Evolutionary conservation across 2,797 vertebrate species (phyloP).

Genomic region (Valencia hispanica): DNA sequence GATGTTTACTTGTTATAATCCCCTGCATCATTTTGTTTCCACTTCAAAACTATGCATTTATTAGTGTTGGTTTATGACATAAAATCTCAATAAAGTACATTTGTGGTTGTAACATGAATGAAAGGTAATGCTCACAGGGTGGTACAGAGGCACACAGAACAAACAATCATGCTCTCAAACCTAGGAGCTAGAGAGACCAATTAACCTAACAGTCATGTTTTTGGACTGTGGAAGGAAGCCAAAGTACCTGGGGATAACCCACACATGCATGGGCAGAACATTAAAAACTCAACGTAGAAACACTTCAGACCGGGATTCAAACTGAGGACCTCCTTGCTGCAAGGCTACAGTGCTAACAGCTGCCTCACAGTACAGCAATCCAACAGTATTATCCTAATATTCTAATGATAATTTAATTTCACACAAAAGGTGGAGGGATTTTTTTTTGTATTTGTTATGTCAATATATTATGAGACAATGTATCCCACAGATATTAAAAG

Average conservation of each 20-base stretch:
- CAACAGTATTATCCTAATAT: background rate
- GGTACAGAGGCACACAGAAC: too few relatives aligned
- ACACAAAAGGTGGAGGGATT: background rate
- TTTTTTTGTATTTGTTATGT: constrained; percentile 2
- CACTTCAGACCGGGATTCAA: background rate
- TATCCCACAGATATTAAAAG: constrained; percentile 9
- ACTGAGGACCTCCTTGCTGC: background rate
- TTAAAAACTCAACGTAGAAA: background rate
- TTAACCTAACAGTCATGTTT: background rate
- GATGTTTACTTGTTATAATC: too few relatives aligned
- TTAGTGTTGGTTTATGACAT: background rate
- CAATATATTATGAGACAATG: constrained; percentile 11
- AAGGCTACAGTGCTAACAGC: background rate
- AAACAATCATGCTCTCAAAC: too few relatives aligned
- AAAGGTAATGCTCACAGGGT: background rate
- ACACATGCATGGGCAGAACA: background rate
- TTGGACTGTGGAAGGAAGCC: background rate
- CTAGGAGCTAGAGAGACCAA: background rate
- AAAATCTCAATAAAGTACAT: too few relatives aligned
- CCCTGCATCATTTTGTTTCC: too few relatives aligned
- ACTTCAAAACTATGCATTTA: too few relatives aligned
- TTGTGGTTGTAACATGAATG: background rate
- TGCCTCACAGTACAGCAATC: background rate
- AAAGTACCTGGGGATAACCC: background rate
- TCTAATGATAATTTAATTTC: background rate